These are phyloP conservation scores for Callithrix jacchus DNA, from an alignment of 2,113 vertebrate species.

Conservation along the genomic window DNA sequence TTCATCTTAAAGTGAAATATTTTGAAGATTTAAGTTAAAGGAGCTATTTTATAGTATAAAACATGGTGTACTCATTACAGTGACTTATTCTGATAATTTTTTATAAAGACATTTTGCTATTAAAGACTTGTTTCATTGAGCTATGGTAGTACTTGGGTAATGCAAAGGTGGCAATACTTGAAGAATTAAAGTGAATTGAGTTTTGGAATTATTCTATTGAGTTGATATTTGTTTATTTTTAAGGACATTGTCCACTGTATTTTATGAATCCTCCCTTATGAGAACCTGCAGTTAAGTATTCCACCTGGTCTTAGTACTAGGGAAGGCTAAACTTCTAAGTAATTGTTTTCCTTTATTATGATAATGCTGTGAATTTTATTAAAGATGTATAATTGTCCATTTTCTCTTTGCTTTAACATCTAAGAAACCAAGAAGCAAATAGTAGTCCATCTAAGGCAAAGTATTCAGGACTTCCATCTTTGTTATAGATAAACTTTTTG, in stretches of 20 bases:
- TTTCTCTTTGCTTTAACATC: background rate
- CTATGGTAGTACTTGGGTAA: background rate
- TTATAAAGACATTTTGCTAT: background rate
- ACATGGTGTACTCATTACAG: background rate
- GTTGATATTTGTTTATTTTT: slow-evolving; percentile 7
- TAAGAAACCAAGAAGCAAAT: slow-evolving; percentile 4
- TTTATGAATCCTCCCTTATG: background rate
- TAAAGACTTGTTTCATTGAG: slow-evolving; percentile 24
- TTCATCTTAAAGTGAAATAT: slow-evolving; percentile 38
- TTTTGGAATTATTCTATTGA: background rate
- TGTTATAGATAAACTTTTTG: background rate
- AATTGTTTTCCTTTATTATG: slow-evolving; percentile 25
- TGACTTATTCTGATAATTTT: background rate
- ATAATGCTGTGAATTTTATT: slow-evolving; percentile 9
- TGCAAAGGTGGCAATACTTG: background rate
- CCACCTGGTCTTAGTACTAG: background rate
- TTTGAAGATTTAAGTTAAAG: slow-evolving; percentile 48
- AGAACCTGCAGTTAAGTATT: background rate
- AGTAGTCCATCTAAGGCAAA: background rate
- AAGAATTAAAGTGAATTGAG: slow-evolving; percentile 33
- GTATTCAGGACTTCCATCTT: background rate
- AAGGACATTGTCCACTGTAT: background rate
- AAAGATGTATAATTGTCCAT: background rate
- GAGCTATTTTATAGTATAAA: background rate
- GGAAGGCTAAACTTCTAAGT: background rate